Base-by-base conservation (phyloP, 1,140 invertebrate genomes). In the Capitella teleta region DNA sequence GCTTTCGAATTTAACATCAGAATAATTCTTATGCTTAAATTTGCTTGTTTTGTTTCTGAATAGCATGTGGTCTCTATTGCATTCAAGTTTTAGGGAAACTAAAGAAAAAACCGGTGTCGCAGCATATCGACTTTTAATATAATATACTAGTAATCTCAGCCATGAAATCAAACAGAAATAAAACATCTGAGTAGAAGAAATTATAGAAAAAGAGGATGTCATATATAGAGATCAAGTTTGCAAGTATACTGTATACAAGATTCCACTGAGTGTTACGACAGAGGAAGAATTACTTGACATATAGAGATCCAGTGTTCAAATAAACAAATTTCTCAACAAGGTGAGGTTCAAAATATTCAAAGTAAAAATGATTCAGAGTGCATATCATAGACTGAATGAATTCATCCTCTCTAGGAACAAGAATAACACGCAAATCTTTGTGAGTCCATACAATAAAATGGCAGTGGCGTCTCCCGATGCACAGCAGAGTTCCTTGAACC, bases 361-460 rank as follows among this genome's bases (percentile, higher is more conserved):
- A 23, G 16, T 32, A 47, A 36, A 36, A 47, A 16, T 47, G n/a
- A 1, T 19, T 24, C 28, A 32, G 19, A 16, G 51, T 57, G 4
- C 23, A n/a, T 14, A 44, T 24, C 21, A 51, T 38, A 14, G 18
- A 16, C n/a, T 16, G 12, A 8, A 42, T 50, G 37, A 54, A 56
- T n/a, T 16, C 43, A 5, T 37, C 18, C 47, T 47, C 51, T 10
- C 16, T 12, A 12, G 28, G 6, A 1, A 56, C 28, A 19, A 47
- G 19, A 12, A 56, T 25, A 18, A 50, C 36, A 24, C 41, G 23
- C n/a, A 46, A 30, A 40, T 52, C 46, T 8, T 28, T 24, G 19
- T 30, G 50, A 1, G 54, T 58, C 21, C 38, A 58, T 16, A 58
- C 49, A 28, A 56, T 37, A 54, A 58, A 54, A 40, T 56, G 45